A percentile compares a stretch with the other conserved stretches of the same genome.
phyloP scores from a whole-genome alignment of 2,797 vertebrate species.

The Malacoctenus gilli region DNA sequence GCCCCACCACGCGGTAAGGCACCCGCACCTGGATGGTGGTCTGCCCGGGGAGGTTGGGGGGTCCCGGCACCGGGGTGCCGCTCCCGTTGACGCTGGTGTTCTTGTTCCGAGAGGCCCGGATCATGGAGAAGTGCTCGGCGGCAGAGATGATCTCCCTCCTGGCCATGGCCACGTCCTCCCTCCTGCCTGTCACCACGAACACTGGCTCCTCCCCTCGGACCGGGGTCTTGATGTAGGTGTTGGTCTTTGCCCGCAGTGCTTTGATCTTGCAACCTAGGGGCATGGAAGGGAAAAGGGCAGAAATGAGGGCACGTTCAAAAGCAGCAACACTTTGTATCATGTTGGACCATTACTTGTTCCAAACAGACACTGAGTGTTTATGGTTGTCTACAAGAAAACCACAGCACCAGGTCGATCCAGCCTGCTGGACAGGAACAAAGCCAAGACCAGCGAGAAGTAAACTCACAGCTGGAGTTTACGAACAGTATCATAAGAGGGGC shows the following conservation, averaged over 20 bases:
- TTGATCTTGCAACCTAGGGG: conserved; percentile 97
- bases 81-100: conserved; percentile 87
- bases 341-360: conserved; percentile 19
- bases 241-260: conserved; percentile 96
- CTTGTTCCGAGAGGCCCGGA: conserved; percentile 94
- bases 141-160: conserved; percentile 96
- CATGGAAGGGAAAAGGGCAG: too few species aligned
- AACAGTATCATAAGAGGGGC: too few species aligned
- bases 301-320: conserved; percentile 23
- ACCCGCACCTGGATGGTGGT: conserved; percentile 97
- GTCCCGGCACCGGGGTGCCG: conserved; percentile 83
- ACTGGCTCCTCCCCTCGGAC: conserved; percentile 97
- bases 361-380: conserved; percentile 49
- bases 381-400: conserved; percentile 39
- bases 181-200: conserved; percentile 95
- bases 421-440: background rate
- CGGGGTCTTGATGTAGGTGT: conserved; percentile 98
- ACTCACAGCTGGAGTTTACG: too few species aligned
- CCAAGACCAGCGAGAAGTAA: too few species aligned
- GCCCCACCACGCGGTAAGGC: conserved; percentile 94
- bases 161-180: conserved; percentile 97
- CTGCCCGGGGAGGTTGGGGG: conserved; percentile 93
- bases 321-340: too few species aligned
- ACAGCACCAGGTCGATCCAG: conserved; percentile 25
- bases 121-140: conserved; percentile 97